Evolutionary conservation across 2,113 vertebrate species (phyloP).

Genomic region (Tiliqua scincoides): DNA sequence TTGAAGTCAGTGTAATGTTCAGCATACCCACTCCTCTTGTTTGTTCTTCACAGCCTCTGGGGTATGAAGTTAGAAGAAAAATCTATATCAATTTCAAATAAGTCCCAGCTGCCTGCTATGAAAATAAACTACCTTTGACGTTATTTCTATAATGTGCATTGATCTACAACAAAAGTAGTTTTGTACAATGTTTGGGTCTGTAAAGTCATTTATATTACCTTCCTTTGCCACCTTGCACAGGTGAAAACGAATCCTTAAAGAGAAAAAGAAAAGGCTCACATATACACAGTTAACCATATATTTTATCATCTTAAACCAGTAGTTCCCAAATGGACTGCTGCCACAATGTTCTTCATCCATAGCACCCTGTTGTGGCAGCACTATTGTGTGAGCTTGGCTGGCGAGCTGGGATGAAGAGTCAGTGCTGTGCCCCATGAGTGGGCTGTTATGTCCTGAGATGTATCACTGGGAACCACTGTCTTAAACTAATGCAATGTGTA

Average conservation of each 20-base stretch:
- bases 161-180: conserved; percentile 43
- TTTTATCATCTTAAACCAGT: too few species aligned
- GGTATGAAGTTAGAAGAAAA: conserved; percentile 27
- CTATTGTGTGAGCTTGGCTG: too few species aligned
- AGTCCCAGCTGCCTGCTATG: conserved; percentile 37
- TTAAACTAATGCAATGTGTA: too few species aligned
- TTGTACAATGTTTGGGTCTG: conserved; percentile 16
- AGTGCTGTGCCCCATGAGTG: too few species aligned
- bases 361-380: too few species aligned
- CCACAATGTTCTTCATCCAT: too few species aligned
- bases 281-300: not conserved
- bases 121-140: conserved; percentile 41
- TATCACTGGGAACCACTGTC: too few species aligned
- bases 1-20: conserved; percentile 8
- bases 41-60: conserved; percentile 21
- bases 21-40: conserved; percentile 11
- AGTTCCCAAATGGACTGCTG: too few species aligned
- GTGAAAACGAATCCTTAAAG: not conserved
- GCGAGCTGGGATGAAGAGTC: too few species aligned
- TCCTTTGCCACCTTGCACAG: conserved; percentile 14
- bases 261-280: not conserved
- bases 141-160: conserved; percentile 46
- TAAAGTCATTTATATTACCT: conserved; percentile 23
- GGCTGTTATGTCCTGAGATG: too few species aligned
- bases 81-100: conserved; percentile 43